Evolutionary conservation across 2,797 vertebrate species (phyloP).

Genomic region (Betta splendens): DNA sequence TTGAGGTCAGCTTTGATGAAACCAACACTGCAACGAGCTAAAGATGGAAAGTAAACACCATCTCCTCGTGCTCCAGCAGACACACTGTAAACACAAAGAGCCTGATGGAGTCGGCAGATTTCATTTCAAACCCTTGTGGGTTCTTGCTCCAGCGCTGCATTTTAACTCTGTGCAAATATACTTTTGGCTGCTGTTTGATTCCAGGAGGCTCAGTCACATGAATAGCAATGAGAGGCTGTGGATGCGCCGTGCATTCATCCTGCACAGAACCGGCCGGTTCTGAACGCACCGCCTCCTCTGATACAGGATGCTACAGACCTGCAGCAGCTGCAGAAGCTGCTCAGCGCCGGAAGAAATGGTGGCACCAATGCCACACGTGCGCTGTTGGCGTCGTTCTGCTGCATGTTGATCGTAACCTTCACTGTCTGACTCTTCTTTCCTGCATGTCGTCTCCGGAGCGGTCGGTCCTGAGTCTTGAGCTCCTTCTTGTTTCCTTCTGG

Average conservation of each 20-base stretch:
- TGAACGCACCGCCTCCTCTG: no score
- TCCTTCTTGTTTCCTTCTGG: no score
- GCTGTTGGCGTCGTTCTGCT: no score
- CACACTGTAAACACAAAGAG: conserved; percentile 13
- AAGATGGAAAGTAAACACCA: conserved; percentile 7
- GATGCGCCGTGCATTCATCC: conserved; percentile 50
- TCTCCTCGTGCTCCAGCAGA: background rate
- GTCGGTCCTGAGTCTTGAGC: no score
- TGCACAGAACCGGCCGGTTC: no score
- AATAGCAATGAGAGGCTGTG: conserved; percentile 62
- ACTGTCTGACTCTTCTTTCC: no score
- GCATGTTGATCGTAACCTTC: no score
- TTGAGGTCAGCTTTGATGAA: conserved; percentile 6
- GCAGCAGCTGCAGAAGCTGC: no score
- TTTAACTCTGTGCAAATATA: conserved; percentile 58
- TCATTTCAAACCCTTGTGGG: conserved; percentile 21
- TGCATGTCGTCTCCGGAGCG: no score
- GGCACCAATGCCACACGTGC: no score
- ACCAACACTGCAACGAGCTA: background rate
- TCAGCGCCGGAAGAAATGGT: no score
- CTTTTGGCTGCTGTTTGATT: conserved; percentile 58
- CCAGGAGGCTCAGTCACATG: conserved; percentile 52
- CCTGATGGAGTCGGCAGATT: conserved; percentile 21
- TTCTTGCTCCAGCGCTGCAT: conserved; percentile 20
- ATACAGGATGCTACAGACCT: no score